Percentiles rank a stretch among this genome's conserved stretches.
These are phyloP conservation scores for Lasioglossum morio DNA, from an alignment of 2,888 invertebrate species.

Conservation along the genomic window DNA sequence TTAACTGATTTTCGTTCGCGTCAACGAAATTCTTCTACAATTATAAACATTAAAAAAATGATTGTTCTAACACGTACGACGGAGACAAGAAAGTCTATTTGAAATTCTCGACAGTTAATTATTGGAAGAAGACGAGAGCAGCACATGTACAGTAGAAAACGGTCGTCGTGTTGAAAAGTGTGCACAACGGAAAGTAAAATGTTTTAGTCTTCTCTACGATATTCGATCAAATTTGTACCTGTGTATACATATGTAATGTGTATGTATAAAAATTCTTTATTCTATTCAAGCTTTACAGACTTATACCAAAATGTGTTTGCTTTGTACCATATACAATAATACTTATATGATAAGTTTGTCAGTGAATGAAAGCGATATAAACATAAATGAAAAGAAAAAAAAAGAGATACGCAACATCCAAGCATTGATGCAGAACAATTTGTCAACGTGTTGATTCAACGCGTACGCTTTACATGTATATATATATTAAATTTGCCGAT, in stretches of 20 bases:
- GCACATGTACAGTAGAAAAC: conserved; percentile 6
- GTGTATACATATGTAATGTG: neutral
- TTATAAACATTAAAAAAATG: conserved; percentile 15
- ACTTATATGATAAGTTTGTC: conserved; percentile 4
- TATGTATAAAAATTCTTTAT: conserved; percentile 18
- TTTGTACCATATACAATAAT: conserved; percentile 17
- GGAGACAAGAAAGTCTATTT: neutral
- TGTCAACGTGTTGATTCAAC: neutral
- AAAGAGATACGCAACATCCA: neutral
- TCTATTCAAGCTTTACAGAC: conserved; percentile 7
- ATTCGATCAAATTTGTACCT: conserved; percentile 16
- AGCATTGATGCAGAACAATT: neutral
- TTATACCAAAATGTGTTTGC: conserved; percentile 1
- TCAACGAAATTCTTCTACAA: conserved; percentile 7
- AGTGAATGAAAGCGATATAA: neutral
- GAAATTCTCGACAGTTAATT: conserved; percentile 58
- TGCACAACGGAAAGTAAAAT: conserved; percentile 15
- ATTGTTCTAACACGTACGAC: conserved; percentile 6
- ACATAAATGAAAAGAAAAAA: neutral
- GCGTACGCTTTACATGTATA: conserved; percentile 3
- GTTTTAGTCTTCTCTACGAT: neutral
- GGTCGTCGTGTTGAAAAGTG: conserved; percentile 10
- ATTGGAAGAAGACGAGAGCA: conserved; percentile 17
- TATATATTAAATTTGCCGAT: conserved; percentile 6
- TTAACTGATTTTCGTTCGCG: conserved; percentile 18